Conservation (phyloP, 2,888 invertebrate species). For the Rugalucina vietnamica region DNA sequence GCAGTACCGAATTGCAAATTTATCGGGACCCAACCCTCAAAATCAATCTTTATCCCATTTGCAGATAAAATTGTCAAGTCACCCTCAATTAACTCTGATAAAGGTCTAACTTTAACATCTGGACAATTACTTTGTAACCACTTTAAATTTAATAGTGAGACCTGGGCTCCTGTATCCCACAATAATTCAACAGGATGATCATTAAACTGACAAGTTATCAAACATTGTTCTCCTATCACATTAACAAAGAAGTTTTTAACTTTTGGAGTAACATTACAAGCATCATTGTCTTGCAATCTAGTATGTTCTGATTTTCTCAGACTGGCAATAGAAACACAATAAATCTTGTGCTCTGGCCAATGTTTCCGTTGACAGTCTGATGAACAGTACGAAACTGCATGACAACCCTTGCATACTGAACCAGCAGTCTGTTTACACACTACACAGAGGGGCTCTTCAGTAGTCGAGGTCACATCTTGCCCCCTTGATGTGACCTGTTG, state of each 20-base stretch:
- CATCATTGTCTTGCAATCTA: no score
- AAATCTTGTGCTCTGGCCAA: background rate
- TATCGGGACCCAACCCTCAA: slow-evolving; percentile 21
- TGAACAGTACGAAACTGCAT: background rate
- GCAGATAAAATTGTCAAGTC: background rate
- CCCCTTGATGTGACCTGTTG: slow-evolving; percentile 15
- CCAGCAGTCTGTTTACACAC: background rate
- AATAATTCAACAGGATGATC: background rate
- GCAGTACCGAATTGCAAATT: background rate
- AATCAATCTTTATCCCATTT: slow-evolving; percentile 10
- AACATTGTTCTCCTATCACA: slow-evolving; percentile 28
- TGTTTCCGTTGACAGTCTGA: background rate
- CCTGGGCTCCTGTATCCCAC: slow-evolving; percentile 51
- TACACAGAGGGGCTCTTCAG: background rate
- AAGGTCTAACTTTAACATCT: background rate
- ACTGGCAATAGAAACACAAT: slow-evolving; percentile 11
- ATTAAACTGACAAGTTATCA: slow-evolving; percentile 16
- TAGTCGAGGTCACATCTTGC: background rate
- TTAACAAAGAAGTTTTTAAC: background rate
- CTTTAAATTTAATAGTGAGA: slow-evolving; percentile 21
- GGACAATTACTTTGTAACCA: no score
- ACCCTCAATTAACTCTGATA: background rate
- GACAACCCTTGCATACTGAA: slow-evolving; percentile 7
- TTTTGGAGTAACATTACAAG: background rate
- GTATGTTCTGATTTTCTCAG: slow-evolving; percentile 4